phyloP scores from a whole-genome alignment of 2,888 invertebrate species.

The Drosophila ezoana region DNA sequence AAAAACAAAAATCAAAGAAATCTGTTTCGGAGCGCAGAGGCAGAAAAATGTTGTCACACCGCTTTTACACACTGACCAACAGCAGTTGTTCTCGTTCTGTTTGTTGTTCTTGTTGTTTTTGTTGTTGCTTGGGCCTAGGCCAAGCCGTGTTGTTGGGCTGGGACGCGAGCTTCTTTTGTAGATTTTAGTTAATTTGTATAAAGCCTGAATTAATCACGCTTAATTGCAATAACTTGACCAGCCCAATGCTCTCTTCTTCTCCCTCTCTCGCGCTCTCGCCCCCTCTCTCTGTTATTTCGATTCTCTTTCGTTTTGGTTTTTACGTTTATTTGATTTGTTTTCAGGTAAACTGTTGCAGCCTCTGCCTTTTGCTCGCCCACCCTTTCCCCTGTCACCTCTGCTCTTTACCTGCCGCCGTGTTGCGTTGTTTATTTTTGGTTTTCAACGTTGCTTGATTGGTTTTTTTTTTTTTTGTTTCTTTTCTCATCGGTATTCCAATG shows the following conservation, averaged over 20 bases:
- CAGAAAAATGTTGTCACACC: conserved; percentile 81
- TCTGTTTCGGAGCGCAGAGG: conserved; percentile 56
- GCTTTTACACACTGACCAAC: conserved; percentile 75
- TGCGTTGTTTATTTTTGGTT: conserved; percentile 77
- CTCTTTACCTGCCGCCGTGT: conserved; percentile 52
- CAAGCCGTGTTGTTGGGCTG: conserved; percentile 39
- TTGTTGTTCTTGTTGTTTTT: conserved; percentile 15
- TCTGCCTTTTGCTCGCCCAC: conserved; percentile 56
- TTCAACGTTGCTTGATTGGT: conserved; percentile 76
- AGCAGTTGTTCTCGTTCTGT: conserved; percentile 32
- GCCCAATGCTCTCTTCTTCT: conserved; percentile 16
- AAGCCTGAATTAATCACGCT: conserved; percentile 79
- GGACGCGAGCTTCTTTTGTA: conserved; percentile 57
- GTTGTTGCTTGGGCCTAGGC: conserved; percentile 43
- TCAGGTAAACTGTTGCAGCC: conserved; percentile 64
- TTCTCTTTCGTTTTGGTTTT: conserved; percentile 40
- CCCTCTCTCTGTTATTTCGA: conserved; percentile 3
- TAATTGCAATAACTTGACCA: conserved; percentile 69
- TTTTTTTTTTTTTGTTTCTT: conserved; percentile 44
- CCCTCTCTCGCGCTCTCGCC: neutral
- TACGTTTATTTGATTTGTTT: conserved; percentile 67
- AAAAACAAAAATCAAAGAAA: conserved; percentile 55
- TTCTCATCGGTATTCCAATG: conserved; percentile 35
- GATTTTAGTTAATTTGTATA: conserved; percentile 78
- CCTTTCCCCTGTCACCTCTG: conserved; percentile 16